Percentiles rank a stretch among this genome's conserved stretches.
Evolutionary conservation across 2,888 invertebrate species (phyloP).

Genomic region (Leptogaster cylindrica): DNA sequence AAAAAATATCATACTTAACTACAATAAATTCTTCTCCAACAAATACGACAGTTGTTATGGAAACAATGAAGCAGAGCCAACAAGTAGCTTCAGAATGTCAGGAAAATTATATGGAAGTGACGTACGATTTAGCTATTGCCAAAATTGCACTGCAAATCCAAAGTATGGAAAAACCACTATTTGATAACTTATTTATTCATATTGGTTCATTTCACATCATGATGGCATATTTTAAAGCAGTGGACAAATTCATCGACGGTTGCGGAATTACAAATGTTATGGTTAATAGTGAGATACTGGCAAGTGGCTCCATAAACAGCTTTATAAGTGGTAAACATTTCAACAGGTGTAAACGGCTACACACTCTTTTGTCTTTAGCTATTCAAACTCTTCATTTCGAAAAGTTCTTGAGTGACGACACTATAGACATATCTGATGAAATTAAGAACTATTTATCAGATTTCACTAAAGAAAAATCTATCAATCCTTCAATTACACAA

Average conservation of each 20-base stretch:
- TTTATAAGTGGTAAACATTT: conserved; percentile 16
- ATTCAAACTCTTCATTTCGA: neutral
- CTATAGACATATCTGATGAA: neutral
- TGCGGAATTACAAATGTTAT: conserved; percentile 44
- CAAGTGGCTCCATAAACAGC: conserved; percentile 23
- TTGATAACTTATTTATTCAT: conserved; percentile 49
- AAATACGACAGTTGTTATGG: conserved; percentile 49
- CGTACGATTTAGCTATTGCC: conserved; percentile 52
- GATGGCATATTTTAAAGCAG: conserved; percentile 50
- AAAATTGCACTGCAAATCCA: conserved; percentile 51
- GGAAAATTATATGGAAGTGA: conserved; percentile 46
- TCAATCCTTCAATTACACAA: neutral
- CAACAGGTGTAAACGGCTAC: neutral
- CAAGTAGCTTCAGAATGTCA: conserved; percentile 47
- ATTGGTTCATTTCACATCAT: conserved; percentile 49
- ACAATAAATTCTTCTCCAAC: conserved; percentile 53
- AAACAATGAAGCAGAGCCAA: conserved; percentile 50
- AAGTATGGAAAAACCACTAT: conserved; percentile 46
- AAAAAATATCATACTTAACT: conserved; percentile 50
- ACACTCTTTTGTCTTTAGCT: neutral
- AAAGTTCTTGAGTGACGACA: neutral
- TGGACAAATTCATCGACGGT: conserved; percentile 47
- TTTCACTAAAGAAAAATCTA: neutral
- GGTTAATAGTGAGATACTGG: conserved; percentile 39
- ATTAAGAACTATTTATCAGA: neutral